Evolutionary conservation across 92 coral and sea anemone genomes (phyloP).

Genomic region (Micromussa lordhowensis): DNA sequence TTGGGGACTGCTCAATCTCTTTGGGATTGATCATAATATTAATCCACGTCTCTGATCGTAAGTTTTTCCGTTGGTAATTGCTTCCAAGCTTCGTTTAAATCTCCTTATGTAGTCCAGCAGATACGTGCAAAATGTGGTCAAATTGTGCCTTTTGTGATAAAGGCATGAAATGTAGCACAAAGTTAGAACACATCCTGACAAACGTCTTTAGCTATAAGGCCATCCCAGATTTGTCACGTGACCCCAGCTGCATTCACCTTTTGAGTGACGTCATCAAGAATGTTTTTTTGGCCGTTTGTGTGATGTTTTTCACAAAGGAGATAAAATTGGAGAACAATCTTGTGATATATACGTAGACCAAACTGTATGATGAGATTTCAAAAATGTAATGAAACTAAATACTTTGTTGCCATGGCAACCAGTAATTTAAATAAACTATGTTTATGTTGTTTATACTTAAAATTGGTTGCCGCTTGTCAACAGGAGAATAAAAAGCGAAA

Average conservation of each 20-base stretch:
- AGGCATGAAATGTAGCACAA: constrained; percentile 15
- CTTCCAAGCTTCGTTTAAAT: too few species aligned
- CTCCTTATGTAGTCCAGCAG: constrained; percentile 2
- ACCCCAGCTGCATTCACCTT: not conserved
- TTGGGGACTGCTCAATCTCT: too few species aligned
- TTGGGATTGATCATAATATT: too few species aligned
- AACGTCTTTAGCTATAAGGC: constrained; percentile 12
- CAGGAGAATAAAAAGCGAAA: too few species aligned
- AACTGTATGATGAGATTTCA: not conserved
- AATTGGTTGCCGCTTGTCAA: too few species aligned
- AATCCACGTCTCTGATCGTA: too few species aligned
- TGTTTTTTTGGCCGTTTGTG: not conserved
- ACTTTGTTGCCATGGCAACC: not conserved
- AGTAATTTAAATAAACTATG: too few species aligned
- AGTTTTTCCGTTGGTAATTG: too few species aligned
- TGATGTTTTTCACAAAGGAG: too few species aligned
- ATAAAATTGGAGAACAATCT: too few species aligned
- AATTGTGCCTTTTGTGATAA: not conserved
- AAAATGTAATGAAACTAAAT: not conserved
- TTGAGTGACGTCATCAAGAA: not conserved
- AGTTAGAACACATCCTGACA: constrained; percentile 14
- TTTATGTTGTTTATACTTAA: too few species aligned
- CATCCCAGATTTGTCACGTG: not conserved
- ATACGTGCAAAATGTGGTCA: not conserved
- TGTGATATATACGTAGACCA: not conserved